Evolutionary conservation across 2,888 invertebrate genomes (phyloP), one percentile per base, ranked within the genome.

Genomic region (Tromatobia lineatoria): DNA sequence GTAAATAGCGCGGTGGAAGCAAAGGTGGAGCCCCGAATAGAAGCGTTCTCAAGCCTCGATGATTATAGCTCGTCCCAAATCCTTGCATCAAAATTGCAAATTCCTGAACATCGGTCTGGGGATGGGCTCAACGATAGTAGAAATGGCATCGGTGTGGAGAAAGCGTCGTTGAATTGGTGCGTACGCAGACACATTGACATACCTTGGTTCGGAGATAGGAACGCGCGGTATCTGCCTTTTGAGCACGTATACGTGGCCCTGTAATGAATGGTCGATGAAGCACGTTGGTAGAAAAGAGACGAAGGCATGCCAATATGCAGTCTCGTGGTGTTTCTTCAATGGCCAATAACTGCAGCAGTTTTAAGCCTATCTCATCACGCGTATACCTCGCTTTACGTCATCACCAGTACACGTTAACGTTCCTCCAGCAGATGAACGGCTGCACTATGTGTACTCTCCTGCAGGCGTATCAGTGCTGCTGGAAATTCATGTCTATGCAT

Each of bases 21-120:
- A 11, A 42, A 42, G n/a, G 23, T 11, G 42, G 42, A 10, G n/a
- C 23, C 8, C 42, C 13, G 20, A 23, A 66, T 23, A 42, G 13
- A 66, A 45, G 64, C 20, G 20, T 11, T 20, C 42, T 18, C 13
- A n/a, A 29, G 42, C 18, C 77, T 45, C 69, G 71, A 66, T 52
- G 81, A 86, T 85, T 81, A 84, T 85, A 71, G 83, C n/a, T 4
- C 34, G 79, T 13, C 66, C 87, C 67, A 80, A 83, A 85, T 81
- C 78, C 82, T 67, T 78, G 82, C 86, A 82, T 87, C 83, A 77
- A 85, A 87, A 87, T 87, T 86, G 82, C 85, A 85, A 87, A 87
- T 86, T 83, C 79, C 78, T 73, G 34, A 80, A 54, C 18, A 61
- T 61, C 34, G 59, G 34, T 34, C n/a, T 15, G 8, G 57, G 0